Percentiles rank a stretch among this genome's conserved stretches.
These are phyloP conservation scores for Eciton burchellii DNA, from an alignment of 1,140 invertebrate genomes.

Conservation along the genomic window DNA sequence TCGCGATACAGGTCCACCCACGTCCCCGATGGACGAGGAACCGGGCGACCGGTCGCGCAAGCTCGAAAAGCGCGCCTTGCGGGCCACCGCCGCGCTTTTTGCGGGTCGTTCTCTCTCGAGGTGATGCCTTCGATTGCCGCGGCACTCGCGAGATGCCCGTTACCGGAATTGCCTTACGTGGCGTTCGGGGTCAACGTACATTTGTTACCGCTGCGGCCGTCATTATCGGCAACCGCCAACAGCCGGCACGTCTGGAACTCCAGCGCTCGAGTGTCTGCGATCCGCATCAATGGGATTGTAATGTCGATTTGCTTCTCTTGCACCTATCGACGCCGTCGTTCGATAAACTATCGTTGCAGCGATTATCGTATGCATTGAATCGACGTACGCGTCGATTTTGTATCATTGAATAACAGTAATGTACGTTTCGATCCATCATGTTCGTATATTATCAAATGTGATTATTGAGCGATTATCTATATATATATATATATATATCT, in stretches of 20 bases:
- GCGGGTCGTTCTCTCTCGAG: background rate
- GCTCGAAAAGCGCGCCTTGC: slow-evolving; percentile 54
- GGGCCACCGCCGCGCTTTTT: slow-evolving; percentile 25
- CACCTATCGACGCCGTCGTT: background rate
- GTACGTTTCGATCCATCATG: no score
- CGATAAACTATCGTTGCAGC: no score
- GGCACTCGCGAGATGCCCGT: slow-evolving; percentile 36
- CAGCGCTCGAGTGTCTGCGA: slow-evolving; percentile 3
- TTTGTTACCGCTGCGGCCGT: slow-evolving; percentile 42
- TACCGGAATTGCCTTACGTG: slow-evolving; percentile 53
- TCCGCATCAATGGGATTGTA: slow-evolving; percentile 19
- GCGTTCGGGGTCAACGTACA: slow-evolving; percentile 52
- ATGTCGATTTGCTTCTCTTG: slow-evolving; percentile 4
- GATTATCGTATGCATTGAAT: slow-evolving; percentile 16
- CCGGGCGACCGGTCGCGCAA: slow-evolving; percentile 42
- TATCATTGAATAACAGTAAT: no score
- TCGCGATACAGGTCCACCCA: slow-evolving; percentile 65
- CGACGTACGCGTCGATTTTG: no score
- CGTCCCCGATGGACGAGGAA: background rate
- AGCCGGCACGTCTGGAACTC: slow-evolving; percentile 26
- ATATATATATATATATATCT: no score
- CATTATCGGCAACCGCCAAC: slow-evolving; percentile 32
- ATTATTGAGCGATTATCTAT: no score
- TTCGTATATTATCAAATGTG: no score
- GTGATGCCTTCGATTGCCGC: slow-evolving; percentile 29